Evolutionary conservation across 2,797 vertebrate genomes (phyloP).

Genomic region (Psittacula echo): DNA sequence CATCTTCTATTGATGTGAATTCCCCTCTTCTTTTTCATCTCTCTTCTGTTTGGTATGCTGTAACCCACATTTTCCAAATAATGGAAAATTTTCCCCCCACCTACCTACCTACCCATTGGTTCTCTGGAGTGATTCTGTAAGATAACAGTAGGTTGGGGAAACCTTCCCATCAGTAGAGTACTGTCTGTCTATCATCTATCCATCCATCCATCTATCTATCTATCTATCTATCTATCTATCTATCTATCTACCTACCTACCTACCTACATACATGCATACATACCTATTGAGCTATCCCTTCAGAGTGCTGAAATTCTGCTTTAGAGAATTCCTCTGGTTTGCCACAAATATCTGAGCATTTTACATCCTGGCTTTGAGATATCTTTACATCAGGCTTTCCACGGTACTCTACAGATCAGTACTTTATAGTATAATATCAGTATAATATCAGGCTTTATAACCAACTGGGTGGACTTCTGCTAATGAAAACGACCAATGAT

Average conservation of each 20-base stretch:
- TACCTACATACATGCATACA: too few relatives aligned
- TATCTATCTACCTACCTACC: too few relatives aligned
- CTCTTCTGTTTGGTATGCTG: not conserved
- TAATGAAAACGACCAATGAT: not conserved
- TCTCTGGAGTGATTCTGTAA: not conserved
- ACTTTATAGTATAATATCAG: not conserved
- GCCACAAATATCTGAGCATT: not conserved
- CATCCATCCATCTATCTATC: not conserved
- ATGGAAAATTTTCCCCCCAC: not conserved
- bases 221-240: too few relatives aligned
- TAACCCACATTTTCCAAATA: not conserved
- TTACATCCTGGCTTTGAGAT: not conserved
- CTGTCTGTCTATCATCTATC: not conserved
- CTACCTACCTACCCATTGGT: not conserved
- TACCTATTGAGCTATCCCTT: not conserved
- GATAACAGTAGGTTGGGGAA: not conserved
- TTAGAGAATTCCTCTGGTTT: not conserved
- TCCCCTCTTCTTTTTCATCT: constrained; percentile 33
- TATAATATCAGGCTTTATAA: not conserved
- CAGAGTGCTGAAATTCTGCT: not conserved
- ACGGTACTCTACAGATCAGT: not conserved
- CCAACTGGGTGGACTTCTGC: not conserved
- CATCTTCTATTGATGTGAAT: not conserved
- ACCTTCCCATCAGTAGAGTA: not conserved
- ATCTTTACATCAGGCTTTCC: not conserved